Base-by-base conservation (phyloP, 2,888 invertebrate species). In the Artemia sinica region DNA sequence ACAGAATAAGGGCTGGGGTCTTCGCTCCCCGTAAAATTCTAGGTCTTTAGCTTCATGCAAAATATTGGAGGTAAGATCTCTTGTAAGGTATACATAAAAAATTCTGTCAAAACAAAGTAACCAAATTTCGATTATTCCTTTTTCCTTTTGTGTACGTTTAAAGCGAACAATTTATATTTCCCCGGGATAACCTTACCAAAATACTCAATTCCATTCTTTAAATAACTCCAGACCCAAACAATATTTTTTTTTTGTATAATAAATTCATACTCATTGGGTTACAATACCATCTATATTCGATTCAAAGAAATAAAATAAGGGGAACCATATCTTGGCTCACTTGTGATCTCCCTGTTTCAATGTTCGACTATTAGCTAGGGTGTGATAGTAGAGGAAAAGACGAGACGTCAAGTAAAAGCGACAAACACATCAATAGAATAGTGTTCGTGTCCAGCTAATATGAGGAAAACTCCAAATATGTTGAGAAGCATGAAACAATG, bases 401-500 rank as follows among this genome's bases (percentile, higher is more conserved):
- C 98, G 84, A 69, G 95, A 95, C 48, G 93, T 91, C 77, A 98
- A 95, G 81, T 98, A 98, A 81, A 98, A 13, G 97, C 98, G 71
- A 98, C 92, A 80, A 98, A 98, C 69, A 98, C 96, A 79, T 98
- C 98, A 73, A 98, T 98, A 71, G 95, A 96, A 80, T 98, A 98
- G 81, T 98, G 98, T 80, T 98, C 98, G 79, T 98, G 98, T 49
- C 95, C 97, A 50, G 97, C 96, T 74, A 99, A 82, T 75, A 99
- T 97, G 81, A 98, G 97, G 82, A 99, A 98, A 75, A 99, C 91
- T 66, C 96, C 98, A 80, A 98, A 98, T 86, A 97, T 90, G 78
- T 98, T 98, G 81, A 96, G 85, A 76, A 97, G 87, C 98, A 98
- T 50, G 95, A 90, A 74, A 91, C 83, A 65, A 94, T 96, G 80